Base-by-base conservation (phyloP, 2,797 vertebrate species). In the Rhinella marina region DNA sequence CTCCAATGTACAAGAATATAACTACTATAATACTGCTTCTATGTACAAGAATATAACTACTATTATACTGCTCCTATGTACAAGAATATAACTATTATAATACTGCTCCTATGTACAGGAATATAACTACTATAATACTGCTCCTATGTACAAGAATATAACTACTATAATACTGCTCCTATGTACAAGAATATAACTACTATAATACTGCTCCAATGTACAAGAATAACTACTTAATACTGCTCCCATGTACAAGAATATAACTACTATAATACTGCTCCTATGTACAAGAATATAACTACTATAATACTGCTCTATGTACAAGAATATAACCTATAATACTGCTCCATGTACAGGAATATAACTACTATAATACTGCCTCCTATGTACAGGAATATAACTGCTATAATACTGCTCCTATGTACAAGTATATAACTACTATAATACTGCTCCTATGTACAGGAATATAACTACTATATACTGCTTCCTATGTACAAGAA, bases 141-240 rank as follows among this genome's bases (percentile, higher is more conserved):
- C 64, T 16, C 64, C 64, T 68, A 27, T 14, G 4, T 68, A 68
- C 68, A 32, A 19, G 68, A 70, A 70, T 70, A 70, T 70, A 70
- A 70, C 68, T 70, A 32, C 68, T 70, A 70, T 70, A 70, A 70
- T 70, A 70, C 64, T 68, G 64, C 25, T 14, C 9, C 29, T 73
- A 73, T 73, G 21, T 48, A 73, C 14, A 48, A 41, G 19, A 73
- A 73, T 32, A 70, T 70, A 70, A n/a, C 25, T 29, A 70, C 66
- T 70, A 70, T 70, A 70, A 70, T 70, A 70, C 66, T 70, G 66
- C 27, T 8, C 66, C 66, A 29, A 70, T 70, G 5, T 70, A 70
- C 66, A 70, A 70, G 66, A 70, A 70, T 70, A 70, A 70, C 66
- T 70, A 70, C 66, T 70, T 70, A 70, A 29, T 70, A 70, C 66